Percentiles rank a stretch among this genome's conserved stretches.
Evolutionary conservation across 1,140 invertebrate species (phyloP).

Genomic region (Adelges cooleyi): DNA sequence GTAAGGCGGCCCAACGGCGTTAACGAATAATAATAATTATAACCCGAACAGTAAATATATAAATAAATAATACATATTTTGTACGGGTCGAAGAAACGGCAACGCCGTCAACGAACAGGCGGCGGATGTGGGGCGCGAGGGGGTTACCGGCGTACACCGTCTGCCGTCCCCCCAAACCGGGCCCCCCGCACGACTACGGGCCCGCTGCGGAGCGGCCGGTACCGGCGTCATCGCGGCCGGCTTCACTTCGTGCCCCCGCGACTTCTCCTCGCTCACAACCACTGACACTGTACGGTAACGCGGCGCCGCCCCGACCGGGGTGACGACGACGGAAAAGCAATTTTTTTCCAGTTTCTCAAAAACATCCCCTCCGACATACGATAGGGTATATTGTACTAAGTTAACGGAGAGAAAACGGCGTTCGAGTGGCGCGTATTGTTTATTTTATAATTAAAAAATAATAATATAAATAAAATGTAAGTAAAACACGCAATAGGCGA

Average conservation of each 20-base stretch:
- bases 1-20: too few species aligned
- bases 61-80: too few species aligned
- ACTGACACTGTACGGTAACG: too few species aligned
- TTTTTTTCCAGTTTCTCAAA: too few species aligned
- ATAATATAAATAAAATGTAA: not conserved
- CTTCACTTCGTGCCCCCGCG: conserved; percentile 8
- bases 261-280: too few species aligned
- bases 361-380: too few species aligned
- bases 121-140: not conserved
- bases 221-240: not conserved
- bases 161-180: conserved; percentile 19
- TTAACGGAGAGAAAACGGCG: too few species aligned
- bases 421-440: not conserved
- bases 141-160: not conserved
- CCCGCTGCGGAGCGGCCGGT: not conserved
- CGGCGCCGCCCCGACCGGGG: too few species aligned
- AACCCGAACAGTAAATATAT: too few species aligned
- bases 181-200: conserved; percentile 30
- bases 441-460: not conserved
- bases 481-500: not conserved
- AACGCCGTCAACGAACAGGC: not conserved
- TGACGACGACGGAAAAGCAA: too few species aligned
- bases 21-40: too few species aligned
- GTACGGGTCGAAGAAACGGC: not conserved
- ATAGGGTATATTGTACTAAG: too few species aligned